Base-by-base conservation (phyloP, 2,888 invertebrate genomes). In the Himalopsyche anomala region DNA sequence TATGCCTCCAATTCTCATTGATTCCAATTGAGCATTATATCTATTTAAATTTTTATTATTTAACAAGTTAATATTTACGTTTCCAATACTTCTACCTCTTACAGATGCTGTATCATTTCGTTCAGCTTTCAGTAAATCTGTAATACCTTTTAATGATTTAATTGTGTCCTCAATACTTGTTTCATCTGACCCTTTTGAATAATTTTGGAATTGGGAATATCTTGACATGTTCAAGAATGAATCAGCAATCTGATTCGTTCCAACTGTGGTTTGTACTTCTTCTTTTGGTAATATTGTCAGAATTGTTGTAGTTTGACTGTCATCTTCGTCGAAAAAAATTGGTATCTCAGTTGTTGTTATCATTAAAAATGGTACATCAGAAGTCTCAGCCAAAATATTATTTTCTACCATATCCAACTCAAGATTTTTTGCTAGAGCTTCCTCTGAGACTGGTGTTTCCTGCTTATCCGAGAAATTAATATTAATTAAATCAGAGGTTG, bases 81-180 rank as follows among this genome's bases (percentile, higher is more conserved):
- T 74, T 36, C 36, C 74, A 28, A 38, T 74, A 38, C 74, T 74
- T 74, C 74, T 74, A 2, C 38, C 74, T 28, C 8, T 38, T 15
- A 15, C 12, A 36, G 36, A n/a, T 19, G 0, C 82, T 45, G 55
- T 28, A 15, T 79, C 80, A 51, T 84, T 80, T 80, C 17, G 51
- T 11, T 36, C 54, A 51, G 36, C 38, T 2, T 38, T 74, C 36
- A 74, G 36, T 6, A 12, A 74, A 36, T 74, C 12, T n/a, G 80
- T 80, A 12, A 84, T 84, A n/a, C 54, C 36, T 55, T 84, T 80
- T 54, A 84, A 84, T n/a, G 56, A 84, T 80, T 84, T 42, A 36
- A 84, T 55, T 15, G 84, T 55, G 19, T 80, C 55, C 5, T 84
- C 54, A 84, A 84, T 80, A 15, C 51, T 36, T 15, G 5, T 51